Percentiles rank a stretch among this genome's conserved stretches.
Evolutionary conservation across 2,113 vertebrate species (phyloP).

Genomic region (Albula glossodonta): DNA sequence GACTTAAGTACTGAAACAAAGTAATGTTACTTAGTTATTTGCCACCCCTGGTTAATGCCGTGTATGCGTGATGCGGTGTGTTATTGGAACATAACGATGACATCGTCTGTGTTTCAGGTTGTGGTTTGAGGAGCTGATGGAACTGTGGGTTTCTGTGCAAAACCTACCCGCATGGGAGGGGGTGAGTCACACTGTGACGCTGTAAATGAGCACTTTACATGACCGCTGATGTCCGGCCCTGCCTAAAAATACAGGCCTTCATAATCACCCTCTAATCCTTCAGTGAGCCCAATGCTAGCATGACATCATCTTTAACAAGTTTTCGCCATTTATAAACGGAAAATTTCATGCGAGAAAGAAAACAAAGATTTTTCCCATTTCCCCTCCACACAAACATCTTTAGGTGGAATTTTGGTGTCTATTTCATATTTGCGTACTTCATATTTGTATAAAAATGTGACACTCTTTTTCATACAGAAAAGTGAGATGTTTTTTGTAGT

Average conservation of each 20-base stretch:
- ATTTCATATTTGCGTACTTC: too few relatives aligned
- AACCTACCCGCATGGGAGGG: conserved; percentile 97
- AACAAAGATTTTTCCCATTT: too few relatives aligned
- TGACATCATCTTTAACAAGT: neutral
- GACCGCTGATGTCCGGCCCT: neutral
- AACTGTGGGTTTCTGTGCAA: conserved; percentile 93
- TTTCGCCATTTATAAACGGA: neutral
- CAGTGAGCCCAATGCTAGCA: neutral
- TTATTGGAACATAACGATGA: neutral
- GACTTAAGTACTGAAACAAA: too few relatives aligned
- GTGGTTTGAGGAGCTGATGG: conserved; percentile 95
- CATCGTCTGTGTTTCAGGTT: conserved; percentile 72
- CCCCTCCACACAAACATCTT: too few relatives aligned
- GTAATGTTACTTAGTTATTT: too few relatives aligned
- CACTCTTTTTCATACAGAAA: too few relatives aligned
- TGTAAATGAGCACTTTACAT: neutral
- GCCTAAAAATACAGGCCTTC: neutral
- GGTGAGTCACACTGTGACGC: conserved; percentile 71
- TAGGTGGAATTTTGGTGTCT: too few relatives aligned
- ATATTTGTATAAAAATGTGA: too few relatives aligned
- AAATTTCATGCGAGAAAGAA: too few relatives aligned
- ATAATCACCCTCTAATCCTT: neutral
- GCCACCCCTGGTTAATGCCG: too few relatives aligned
- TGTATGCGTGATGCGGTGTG: too few relatives aligned
- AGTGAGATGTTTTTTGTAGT: neutral